phyloP scores from a whole-genome alignment of 2,888 invertebrate genomes.

The Reticulitermes lucifugus region DNA sequence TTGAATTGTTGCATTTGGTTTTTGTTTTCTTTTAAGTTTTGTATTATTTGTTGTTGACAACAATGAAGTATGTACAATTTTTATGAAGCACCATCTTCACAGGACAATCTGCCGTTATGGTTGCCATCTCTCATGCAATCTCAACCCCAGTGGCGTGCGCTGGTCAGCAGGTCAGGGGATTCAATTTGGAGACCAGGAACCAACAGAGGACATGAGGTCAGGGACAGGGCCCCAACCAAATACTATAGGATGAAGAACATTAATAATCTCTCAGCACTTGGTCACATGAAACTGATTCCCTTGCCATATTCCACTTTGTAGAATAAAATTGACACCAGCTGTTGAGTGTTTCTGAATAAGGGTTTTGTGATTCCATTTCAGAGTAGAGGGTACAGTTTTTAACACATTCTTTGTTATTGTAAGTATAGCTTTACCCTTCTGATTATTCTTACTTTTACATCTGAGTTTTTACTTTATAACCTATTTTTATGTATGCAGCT shows the following conservation, averaged over 20 bases:
- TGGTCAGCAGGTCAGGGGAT: constrained; percentile 16
- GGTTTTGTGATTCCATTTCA: neutral
- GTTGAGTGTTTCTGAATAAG: neutral
- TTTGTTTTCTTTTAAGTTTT: neutral
- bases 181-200: constrained; percentile 10
- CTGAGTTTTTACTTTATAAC: no score
- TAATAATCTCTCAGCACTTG: neutral
- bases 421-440: neutral
- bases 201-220: constrained; percentile 27
- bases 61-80: neutral
- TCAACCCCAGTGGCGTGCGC: constrained; percentile 18
- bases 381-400: neutral
- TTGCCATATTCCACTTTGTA: neutral
- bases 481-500: no score
- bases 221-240: constrained; percentile 9
- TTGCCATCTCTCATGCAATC: constrained; percentile 17
- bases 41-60: neutral
- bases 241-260: neutral
- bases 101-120: constrained; percentile 33
- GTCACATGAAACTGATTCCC: neutral
- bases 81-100: constrained; percentile 25
- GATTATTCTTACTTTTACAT: neutral
- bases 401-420: neutral
- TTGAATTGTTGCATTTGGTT: neutral
- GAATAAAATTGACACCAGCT: neutral